These are phyloP conservation scores for Ormyrus rosae DNA, from an alignment of 2,888 invertebrate genomes.

Conservation along the genomic window DNA sequence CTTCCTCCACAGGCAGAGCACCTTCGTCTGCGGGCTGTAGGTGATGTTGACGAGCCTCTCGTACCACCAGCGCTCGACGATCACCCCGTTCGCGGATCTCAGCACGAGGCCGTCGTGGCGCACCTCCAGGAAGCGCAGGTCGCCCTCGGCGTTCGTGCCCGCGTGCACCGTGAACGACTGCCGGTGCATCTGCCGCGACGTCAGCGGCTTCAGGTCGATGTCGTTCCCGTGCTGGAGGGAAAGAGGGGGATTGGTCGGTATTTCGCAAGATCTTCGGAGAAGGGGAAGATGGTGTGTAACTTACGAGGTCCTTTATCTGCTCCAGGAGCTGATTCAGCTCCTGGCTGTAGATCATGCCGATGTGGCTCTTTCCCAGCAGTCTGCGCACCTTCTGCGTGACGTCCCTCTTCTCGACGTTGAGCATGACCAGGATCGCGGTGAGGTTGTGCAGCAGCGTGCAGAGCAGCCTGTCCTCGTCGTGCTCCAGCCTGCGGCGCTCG, in stretches of 20 bases:
- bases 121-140: conserved; percentile 93
- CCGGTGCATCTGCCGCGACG: conserved; percentile 95
- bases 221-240: conserved; percentile 93
- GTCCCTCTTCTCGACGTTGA: conserved; percentile 90
- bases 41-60: conserved; percentile 99
- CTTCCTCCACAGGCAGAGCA: conserved; percentile 97
- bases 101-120: conserved; percentile 96
- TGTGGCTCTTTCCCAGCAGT: conserved; percentile 97
- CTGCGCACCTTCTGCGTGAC: conserved; percentile 92
- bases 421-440: conserved; percentile 95
- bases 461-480: conserved; percentile 97
- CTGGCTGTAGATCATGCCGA: conserved; percentile 97
- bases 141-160: conserved; percentile 94
- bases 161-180: conserved; percentile 99
- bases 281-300: conserved; percentile 64
- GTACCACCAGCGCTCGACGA: conserved; percentile 99
- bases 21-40: conserved; percentile 98
- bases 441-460: conserved; percentile 97
- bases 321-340: conserved; percentile 98
- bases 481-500: conserved; percentile 94
- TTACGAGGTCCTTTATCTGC: conserved; percentile 94
- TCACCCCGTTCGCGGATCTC: conserved; percentile 89
- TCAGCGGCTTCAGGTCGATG: conserved; percentile 96
- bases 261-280: background rate
- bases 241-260: no score